Conservation (phyloP, 1,140 invertebrate genomes). For the Lamellibrachia luymesi region DNA sequence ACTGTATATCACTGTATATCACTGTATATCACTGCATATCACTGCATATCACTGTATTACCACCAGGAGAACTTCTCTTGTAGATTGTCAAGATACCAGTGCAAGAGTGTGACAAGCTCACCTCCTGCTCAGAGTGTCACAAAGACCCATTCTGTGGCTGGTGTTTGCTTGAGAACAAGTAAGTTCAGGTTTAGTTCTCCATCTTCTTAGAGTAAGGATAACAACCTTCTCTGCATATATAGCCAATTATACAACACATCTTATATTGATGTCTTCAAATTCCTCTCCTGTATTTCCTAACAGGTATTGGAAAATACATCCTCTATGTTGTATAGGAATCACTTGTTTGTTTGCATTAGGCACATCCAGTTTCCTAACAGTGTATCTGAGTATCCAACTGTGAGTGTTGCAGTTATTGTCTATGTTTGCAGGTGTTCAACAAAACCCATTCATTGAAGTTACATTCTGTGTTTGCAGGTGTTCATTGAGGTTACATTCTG, state of each 20-base stretch:
- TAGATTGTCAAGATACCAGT: slow-evolving; percentile 6
- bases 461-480: no score
- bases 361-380: neutral
- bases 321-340: no score
- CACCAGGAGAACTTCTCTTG: neutral
- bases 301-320: no score
- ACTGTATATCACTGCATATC: no score
- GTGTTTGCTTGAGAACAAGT: slow-evolving; percentile 96
- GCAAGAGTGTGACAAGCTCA: slow-evolving; percentile 1
- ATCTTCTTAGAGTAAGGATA: neutral
- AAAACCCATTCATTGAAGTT: no score
- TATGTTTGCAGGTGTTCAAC: neutral
- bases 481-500: no score
- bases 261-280: no score
- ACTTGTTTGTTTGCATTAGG: neutral
- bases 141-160: slow-evolving; percentile 96
- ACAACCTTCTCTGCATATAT: neutral
- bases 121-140: slow-evolving; percentile 86
- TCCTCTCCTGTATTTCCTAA: no score
- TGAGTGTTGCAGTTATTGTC: neutral
- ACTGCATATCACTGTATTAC: no score
- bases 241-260: no score
- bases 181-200: slow-evolving; percentile 31
- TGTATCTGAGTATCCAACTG: neutral
- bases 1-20: no score